These are phyloP conservation scores for Thalassoma bifasciatum DNA, from an alignment of 2,113 vertebrate genomes.

Conservation along the genomic window DNA sequence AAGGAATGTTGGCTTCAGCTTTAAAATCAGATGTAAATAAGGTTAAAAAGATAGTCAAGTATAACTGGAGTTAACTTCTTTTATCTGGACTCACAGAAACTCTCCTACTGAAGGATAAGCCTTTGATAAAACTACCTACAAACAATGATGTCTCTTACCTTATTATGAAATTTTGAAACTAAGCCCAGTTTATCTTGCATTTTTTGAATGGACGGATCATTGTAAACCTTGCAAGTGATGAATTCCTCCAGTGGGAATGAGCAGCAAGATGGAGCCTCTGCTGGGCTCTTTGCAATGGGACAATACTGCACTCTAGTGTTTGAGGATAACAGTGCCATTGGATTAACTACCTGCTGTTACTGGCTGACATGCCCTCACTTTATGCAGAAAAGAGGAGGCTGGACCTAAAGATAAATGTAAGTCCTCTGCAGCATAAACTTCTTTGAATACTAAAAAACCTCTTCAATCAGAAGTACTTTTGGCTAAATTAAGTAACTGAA, in stretches of 20 bases:
- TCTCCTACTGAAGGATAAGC: no score
- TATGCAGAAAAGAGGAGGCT: not conserved
- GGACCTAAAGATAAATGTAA: not conserved
- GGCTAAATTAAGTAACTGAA: no score
- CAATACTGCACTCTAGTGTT: conserved; percentile 69
- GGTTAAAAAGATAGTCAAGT: no score
- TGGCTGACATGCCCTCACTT: no score
- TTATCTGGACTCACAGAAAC: no score
- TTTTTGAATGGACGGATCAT: not conserved
- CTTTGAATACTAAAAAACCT: not conserved
- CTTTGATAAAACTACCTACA: no score
- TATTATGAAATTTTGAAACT: no score
- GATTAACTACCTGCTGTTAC: not conserved
- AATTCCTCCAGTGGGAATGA: conserved; percentile 1
- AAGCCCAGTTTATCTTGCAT: no score
- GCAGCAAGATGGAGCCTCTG: conserved; percentile 6
- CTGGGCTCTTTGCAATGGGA: not conserved
- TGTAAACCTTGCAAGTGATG: not conserved
- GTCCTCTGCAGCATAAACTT: not conserved
- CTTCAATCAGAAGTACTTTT: no score
- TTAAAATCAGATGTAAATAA: no score
- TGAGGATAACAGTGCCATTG: not conserved
- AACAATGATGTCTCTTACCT: not conserved
- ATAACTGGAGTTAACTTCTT: no score
- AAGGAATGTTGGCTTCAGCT: not conserved